These are phyloP conservation scores for Zosterops japonicus DNA, from an alignment of 2,113 vertebrate genomes.

Conservation along the genomic window DNA sequence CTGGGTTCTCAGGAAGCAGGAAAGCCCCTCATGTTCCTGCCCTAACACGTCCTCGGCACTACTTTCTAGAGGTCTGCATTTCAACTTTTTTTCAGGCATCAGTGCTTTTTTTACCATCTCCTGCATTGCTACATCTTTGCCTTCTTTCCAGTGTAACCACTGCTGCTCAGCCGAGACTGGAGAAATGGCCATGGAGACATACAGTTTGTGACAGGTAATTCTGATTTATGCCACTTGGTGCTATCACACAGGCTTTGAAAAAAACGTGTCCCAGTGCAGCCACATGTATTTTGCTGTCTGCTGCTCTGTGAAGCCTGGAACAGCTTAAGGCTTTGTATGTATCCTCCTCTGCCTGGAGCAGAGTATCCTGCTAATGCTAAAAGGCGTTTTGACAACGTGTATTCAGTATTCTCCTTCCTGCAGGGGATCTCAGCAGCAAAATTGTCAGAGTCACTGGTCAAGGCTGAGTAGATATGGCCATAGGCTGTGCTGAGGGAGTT, in stretches of 20 bases:
- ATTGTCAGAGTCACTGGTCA: not conserved
- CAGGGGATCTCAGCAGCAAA: not conserved
- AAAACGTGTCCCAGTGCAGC: not conserved
- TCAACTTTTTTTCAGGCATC: not conserved
- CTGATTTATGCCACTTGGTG: conserved; percentile 13
- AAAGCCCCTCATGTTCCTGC: not conserved
- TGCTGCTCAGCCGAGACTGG: not conserved
- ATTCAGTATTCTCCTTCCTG: not conserved
- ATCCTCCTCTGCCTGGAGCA: not conserved
- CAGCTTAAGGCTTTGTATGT: not conserved
- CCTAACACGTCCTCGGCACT: not conserved
- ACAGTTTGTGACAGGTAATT: not conserved
- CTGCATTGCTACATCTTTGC: not conserved
- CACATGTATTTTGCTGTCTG: conserved; percentile 3
- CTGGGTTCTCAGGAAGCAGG: not conserved
- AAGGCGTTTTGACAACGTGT: not conserved
- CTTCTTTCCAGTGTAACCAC: not conserved
- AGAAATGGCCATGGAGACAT: not conserved
- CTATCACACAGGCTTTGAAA: not conserved
- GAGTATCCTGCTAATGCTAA: not conserved
- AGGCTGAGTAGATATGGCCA: not conserved
- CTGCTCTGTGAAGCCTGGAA: not conserved
- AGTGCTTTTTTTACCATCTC: not conserved
- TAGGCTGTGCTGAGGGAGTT: not conserved
- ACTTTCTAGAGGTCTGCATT: not conserved